Percentiles rank a stretch among this genome's conserved stretches.
Conservation (phyloP, 2,888 invertebrate species). For the Argyra leucocephala region DNA sequence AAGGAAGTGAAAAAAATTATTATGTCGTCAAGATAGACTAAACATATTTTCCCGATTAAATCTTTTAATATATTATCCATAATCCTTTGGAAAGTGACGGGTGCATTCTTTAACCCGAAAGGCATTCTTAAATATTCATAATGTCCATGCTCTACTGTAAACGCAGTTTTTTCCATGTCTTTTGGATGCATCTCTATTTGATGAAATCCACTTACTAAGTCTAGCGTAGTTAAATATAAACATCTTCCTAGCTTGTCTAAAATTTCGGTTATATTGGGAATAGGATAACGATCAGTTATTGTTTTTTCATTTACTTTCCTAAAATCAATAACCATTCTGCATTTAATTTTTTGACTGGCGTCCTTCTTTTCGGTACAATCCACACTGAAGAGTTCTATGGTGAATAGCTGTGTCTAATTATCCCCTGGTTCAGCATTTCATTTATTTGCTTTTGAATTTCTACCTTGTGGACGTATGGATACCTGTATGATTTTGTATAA, state of each 20-base stretch:
- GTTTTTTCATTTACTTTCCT: background rate
- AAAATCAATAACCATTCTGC: background rate
- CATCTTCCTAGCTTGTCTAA: too few species aligned
- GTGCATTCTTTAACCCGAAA: too few species aligned
- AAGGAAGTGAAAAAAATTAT: background rate
- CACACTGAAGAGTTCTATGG: conserved; percentile 12
- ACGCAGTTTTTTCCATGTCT: too few species aligned
- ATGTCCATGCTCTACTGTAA: too few species aligned
- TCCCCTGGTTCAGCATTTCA: conserved; percentile 12
- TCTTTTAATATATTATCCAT: background rate
- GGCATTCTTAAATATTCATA: too few species aligned
- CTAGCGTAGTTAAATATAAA: too few species aligned
- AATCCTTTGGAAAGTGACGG: too few species aligned
- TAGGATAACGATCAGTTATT: background rate
- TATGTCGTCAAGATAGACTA: background rate
- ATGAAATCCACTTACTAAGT: too few species aligned
- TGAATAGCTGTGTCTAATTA: conserved; percentile 12
- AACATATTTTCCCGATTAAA: background rate
- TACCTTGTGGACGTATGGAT: conserved; percentile 10
- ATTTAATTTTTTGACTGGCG: background rate
- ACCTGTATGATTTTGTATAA: conserved; percentile 10
- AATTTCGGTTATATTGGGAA: too few species aligned
- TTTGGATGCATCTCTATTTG: too few species aligned
- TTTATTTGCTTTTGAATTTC: conserved; percentile 7
- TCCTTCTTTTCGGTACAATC: conserved; percentile 13